These are phyloP conservation scores for Hermetia illucens DNA, from an alignment of 1,140 invertebrate genomes.

Conservation along the genomic window DNA sequence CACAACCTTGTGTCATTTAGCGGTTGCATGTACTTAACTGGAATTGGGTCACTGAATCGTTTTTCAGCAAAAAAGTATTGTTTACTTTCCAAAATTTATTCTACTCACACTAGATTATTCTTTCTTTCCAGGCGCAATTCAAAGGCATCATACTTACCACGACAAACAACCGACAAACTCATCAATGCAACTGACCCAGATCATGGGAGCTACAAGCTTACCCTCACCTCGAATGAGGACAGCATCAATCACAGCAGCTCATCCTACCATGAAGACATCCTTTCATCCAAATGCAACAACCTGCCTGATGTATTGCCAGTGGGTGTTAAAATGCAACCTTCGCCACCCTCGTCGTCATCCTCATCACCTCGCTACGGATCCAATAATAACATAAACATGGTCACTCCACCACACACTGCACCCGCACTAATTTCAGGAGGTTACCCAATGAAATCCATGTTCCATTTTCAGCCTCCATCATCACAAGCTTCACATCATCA, in stretches of 20 bases:
- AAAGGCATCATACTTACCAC: constrained; percentile 60
- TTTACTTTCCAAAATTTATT: too few relatives aligned
- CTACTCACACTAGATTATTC: constrained; percentile 5
- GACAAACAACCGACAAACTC: constrained; percentile 46
- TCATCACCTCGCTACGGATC: constrained; percentile 23
- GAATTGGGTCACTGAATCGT: too few relatives aligned
- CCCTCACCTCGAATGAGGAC: constrained; percentile 52
- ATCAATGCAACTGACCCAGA: constrained; percentile 41
- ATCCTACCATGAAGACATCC: constrained; percentile 9
- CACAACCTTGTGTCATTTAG: too few relatives aligned
- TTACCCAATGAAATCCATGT: constrained; percentile 1
- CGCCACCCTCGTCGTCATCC: constrained; percentile 14
- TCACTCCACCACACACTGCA: constrained; percentile 1
- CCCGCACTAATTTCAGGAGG: background rate
- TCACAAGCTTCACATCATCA: constrained; percentile 10
- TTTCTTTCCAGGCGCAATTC: constrained; percentile 54
- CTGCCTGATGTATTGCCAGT: constrained; percentile 37
- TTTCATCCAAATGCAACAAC: constrained; percentile 22
- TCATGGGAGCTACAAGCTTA: constrained; percentile 62
- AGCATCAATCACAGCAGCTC: constrained; percentile 22
- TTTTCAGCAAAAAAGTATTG: too few relatives aligned
- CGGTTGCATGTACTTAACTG: too few relatives aligned
- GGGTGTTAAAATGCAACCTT: constrained; percentile 31
- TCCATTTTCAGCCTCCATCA: constrained; percentile 8
- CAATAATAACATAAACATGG: constrained; percentile 19